Base-by-base conservation (phyloP, 1,140 invertebrate species). In the Drosophila tsacasi region DNA sequence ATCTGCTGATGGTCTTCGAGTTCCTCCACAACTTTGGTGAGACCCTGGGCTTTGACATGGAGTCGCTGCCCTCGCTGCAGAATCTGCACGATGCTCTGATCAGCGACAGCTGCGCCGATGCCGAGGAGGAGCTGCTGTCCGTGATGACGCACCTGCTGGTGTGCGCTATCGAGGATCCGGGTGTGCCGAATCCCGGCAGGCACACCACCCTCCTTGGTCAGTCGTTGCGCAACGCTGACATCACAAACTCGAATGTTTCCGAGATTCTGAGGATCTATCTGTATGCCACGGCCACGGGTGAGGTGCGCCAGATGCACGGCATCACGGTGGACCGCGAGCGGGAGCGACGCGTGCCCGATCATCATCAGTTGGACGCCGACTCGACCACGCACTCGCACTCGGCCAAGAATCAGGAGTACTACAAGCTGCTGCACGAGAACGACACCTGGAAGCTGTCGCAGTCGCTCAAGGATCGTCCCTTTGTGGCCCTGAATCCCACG, bases 11-110 rank as follows among this genome's bases (percentile, higher is more conserved):
- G 97, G 96, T 98, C 4, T 97, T 97, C 90, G 98, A 99, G 94
- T 99, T 99, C 93, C 94, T 99, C 50, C 97, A 98, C 83, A 99
- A 98, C 93, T 99, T 99, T 92, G 97, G 97, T 27, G 97, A 98
- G 93, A 98, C 97, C 1, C 94, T 99, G 12, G 98, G 98, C 46
- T 98, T 99, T 90, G 97, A 98, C 91, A 96, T 97, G 95, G 97
- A 98, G 42, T 96, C 96, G 1, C 92, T 99, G 46, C 98, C 98
- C 6, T 96, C 96, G 1, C 91, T 99, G 61, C 96, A 97, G 83
- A 97, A 96, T 52, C 93, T 99, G 1, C 98, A 99, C 93, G 94
- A 96, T 81, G 97, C 97, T 1, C 93, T 99, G 5, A 93, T 98
- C 46, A 96, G 97, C 84, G 96, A 96, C 85, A 94, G 94, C 64